Conservation (phyloP, 2,888 invertebrate species). For the Calliscelio sp. region DNA sequence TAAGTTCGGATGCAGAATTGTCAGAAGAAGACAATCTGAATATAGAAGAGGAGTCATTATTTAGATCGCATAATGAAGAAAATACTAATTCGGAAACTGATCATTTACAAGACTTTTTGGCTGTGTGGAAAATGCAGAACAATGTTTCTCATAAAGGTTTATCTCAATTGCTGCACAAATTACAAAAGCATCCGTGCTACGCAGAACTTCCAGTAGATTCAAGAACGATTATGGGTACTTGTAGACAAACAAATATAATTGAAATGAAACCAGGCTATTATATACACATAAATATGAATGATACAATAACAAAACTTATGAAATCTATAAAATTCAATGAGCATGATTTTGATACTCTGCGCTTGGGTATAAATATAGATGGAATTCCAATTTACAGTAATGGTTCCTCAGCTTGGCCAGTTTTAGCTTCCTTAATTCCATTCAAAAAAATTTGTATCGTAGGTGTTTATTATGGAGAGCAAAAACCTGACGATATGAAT, state of each 20-base stretch:
- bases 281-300: slow-evolving; percentile 4
- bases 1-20: no score
- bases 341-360: background rate
- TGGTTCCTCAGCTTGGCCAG: slow-evolving; percentile 15
- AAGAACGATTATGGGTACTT: background rate
- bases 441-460: background rate
- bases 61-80: background rate
- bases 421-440: background rate
- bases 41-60: no score
- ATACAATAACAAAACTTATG: background rate
- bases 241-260: background rate
- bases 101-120: background rate
- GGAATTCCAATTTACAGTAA: slow-evolving; percentile 16
- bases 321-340: background rate
- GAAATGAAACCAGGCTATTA: background rate
- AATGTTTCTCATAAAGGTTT: background rate
- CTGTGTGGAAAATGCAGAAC: background rate
- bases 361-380: slow-evolving; percentile 15
- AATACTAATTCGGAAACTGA: background rate
- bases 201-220: background rate
- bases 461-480: slow-evolving; percentile 26
- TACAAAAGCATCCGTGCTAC: background rate
- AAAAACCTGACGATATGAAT: slow-evolving; percentile 27
- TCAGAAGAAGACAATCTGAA: no score
- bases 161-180: background rate